phyloP scores from a whole-genome alignment of 2,797 vertebrate species.

The Zalophus californianus region DNA sequence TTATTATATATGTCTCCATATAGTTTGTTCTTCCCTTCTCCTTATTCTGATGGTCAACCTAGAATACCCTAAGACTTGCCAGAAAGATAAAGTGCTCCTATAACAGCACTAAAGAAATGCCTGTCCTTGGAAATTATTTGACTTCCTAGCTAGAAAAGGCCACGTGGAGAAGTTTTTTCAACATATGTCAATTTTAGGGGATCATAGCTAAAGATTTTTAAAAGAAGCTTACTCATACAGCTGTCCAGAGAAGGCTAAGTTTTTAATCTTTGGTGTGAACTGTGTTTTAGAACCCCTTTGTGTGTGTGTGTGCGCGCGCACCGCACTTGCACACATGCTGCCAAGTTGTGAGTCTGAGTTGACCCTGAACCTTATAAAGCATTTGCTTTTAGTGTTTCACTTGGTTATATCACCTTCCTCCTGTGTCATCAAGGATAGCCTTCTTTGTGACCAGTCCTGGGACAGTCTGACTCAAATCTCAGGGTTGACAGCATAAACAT shows the following conservation, averaged over 20 bases:
- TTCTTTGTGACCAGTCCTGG: neutral
- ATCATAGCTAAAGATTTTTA: neutral
- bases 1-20: neutral
- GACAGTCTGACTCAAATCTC: neutral
- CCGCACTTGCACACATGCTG: neutral
- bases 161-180: neutral
- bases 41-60: neutral
- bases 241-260: neutral
- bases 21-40: neutral
- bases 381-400: constrained; percentile 39
- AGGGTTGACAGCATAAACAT: neutral
- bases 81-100: constrained; percentile 30
- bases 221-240: neutral
- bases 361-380: neutral
- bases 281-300: neutral
- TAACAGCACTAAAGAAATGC: neutral
- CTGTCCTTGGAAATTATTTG: constrained; percentile 36
- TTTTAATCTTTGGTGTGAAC: neutral
- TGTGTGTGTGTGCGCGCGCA: neutral
- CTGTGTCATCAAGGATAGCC: neutral
- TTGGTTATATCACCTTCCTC: neutral
- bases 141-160: neutral
- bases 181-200: neutral
- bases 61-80: neutral
- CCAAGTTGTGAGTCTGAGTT: neutral